Conservation (phyloP, 2,888 invertebrate genomes). For the Piscicola geometra region DNA sequence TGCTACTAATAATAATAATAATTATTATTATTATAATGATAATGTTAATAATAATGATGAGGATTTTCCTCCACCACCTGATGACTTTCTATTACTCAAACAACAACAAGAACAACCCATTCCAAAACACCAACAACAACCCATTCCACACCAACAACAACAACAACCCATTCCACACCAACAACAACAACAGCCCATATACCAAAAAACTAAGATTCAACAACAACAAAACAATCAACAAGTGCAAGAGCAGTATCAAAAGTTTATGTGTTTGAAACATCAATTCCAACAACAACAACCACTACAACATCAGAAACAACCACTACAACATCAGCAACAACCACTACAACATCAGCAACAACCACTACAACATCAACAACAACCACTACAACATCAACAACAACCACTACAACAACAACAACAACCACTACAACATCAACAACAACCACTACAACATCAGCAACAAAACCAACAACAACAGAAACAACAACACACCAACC, state of each 20-base stretch:
- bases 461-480: not conserved
- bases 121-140: not conserved
- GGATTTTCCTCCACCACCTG: too few relatives aligned
- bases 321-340: not conserved
- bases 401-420: too few relatives aligned
- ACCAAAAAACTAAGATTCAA: not conserved
- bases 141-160: not conserved
- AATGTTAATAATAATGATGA: too few relatives aligned
- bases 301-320: not conserved
- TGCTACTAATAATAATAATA: too few relatives aligned
- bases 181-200: constrained; percentile 5
- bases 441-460: not conserved
- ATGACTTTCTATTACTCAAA: not conserved
- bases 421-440: too few relatives aligned
- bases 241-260: too few relatives aligned
- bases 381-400: not conserved
- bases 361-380: not conserved
- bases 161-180: not conserved
- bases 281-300: too few relatives aligned
- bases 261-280: too few relatives aligned
- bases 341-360: not conserved
- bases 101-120: not conserved
- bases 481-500: not conserved
- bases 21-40: too few relatives aligned
- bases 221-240: too few relatives aligned